Conservation (phyloP, 2,113 vertebrate genomes). For the Sus scrofa region T2T-Sscrofa CM000812.6:183340001-183340500, state of each 20-base stretch:
- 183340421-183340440: background rate
- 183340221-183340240: background rate
- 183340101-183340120: background rate
- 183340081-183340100: background rate
- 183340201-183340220: background rate
- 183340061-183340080: background rate
- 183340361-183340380: background rate
- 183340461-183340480: background rate
- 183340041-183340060: background rate
- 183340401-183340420: background rate
- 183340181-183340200: background rate
- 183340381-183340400: background rate
- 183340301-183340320: background rate
- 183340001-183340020: constrained; percentile 13
- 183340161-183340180: background rate
- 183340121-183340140: background rate
- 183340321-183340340: background rate
- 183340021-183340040: background rate
- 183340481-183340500: background rate
- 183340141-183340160: background rate
- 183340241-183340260: background rate
- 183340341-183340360: background rate
- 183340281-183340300: background rate
- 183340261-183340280: background rate
- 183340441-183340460: background rate